Conservation (phyloP, 2,113 vertebrate genomes). For the Bothrops jararaca region DNA sequence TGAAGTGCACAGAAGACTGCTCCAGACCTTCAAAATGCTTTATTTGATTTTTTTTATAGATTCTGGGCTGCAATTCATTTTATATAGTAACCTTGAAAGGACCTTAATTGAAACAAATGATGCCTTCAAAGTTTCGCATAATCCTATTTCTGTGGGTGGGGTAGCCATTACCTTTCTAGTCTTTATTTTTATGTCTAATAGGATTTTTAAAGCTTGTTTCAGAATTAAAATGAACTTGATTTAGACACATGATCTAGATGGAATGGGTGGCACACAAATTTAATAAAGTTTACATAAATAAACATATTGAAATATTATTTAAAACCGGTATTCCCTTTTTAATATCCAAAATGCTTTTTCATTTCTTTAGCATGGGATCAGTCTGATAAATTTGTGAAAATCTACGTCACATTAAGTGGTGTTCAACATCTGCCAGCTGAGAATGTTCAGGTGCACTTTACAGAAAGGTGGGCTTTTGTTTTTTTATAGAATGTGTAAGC, state of each 20-base stretch:
- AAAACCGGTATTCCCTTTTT: background rate
- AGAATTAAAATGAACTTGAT: background rate
- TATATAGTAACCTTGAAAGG: background rate
- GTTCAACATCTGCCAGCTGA: slow-evolving; percentile 87
- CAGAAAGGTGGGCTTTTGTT: slow-evolving; percentile 79
- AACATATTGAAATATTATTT: background rate
- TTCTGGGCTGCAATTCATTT: background rate
- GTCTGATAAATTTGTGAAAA: slow-evolving; percentile 95
- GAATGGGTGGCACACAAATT: background rate
- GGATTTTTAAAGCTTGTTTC: background rate
- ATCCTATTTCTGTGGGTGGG: background rate
- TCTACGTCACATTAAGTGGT: slow-evolving; percentile 88
- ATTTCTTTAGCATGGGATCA: slow-evolving; percentile 91
- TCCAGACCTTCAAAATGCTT: background rate
- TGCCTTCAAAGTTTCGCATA: background rate
- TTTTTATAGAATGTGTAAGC: background rate
- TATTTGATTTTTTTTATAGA: background rate
- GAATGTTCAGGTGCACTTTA: slow-evolving; percentile 86
- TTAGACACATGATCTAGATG: background rate
- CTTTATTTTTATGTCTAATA: background rate
- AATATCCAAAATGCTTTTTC: background rate
- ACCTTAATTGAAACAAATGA: background rate
- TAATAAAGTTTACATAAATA: background rate
- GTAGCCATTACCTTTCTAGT: background rate
- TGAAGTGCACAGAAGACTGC: background rate